phyloP scores from a whole-genome alignment of 2,888 invertebrate genomes.

The Lasioglossum morio region DNA sequence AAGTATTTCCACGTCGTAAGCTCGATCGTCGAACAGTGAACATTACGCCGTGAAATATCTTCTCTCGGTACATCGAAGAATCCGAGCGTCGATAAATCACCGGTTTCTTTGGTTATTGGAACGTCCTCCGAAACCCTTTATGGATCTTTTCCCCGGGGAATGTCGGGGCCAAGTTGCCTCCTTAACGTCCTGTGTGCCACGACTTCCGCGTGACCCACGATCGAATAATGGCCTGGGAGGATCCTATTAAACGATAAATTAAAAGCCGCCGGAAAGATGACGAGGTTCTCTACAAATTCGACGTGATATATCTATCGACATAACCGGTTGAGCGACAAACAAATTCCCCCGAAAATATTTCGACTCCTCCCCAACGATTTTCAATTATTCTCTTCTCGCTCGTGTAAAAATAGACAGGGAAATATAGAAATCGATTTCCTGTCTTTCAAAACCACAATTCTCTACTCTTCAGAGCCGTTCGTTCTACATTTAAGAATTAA shows the following conservation, averaged over 20 bases:
- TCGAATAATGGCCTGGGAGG: conserved; percentile 30
- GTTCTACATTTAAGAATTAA: background rate
- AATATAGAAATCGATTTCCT: background rate
- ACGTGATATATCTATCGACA: background rate
- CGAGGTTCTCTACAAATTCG: conserved; percentile 24
- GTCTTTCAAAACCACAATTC: background rate
- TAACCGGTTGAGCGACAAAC: background rate
- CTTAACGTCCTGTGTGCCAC: conserved; percentile 1
- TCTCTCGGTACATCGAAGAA: conserved; percentile 36
- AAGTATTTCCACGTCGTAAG: conserved; percentile 22
- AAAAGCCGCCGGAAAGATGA: conserved; percentile 33
- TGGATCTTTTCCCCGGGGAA: conserved; percentile 37
- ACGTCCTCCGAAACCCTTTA: conserved; percentile 36
- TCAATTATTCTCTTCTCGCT: background rate
- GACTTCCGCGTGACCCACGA: conserved; percentile 32
- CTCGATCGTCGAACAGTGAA: conserved; percentile 22
- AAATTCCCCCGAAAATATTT: background rate
- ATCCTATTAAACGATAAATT: conserved; percentile 66
- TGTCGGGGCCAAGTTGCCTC: conserved; percentile 24
- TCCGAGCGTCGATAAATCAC: conserved; percentile 59
- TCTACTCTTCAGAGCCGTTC: background rate
- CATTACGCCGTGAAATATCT: conserved; percentile 41
- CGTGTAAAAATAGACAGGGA: background rate
- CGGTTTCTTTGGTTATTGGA: conserved; percentile 56
- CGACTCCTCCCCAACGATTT: background rate